phyloP scores from a whole-genome alignment of 2,888 invertebrate genomes.

The Halictus ligatus region DNA sequence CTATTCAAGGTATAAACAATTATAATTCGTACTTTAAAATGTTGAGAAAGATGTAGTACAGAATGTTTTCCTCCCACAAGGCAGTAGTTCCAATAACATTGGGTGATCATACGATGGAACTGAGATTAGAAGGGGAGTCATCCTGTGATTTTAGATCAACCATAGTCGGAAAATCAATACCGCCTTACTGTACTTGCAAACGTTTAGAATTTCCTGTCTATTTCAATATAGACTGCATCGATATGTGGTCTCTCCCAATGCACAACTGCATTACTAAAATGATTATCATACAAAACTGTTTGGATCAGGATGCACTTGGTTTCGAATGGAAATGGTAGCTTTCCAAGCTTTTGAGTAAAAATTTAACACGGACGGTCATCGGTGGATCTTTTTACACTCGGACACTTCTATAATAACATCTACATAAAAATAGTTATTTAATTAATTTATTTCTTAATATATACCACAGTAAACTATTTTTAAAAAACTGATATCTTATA shows the following conservation, averaged over 20 bases:
- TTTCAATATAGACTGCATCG: conserved; percentile 81
- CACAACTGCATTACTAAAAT: conserved; percentile 79
- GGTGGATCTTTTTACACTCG: too few relatives aligned
- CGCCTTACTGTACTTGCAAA: conserved; percentile 22
- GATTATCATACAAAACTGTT: conserved; percentile 83
- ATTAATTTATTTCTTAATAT: too few relatives aligned
- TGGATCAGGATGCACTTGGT: conserved; percentile 77
- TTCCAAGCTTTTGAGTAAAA: not conserved
- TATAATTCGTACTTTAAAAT: not conserved
- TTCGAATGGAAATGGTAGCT: conserved; percentile 82
- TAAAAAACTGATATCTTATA: too few relatives aligned
- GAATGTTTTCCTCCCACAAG: conserved; percentile 24
- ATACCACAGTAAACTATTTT: too few relatives aligned
- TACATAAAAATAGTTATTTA: too few relatives aligned
- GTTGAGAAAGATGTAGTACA: not conserved
- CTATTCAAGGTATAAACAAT: conserved; percentile 75
- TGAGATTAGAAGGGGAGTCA: conserved; percentile 52
- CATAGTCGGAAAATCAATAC: conserved; percentile 24
- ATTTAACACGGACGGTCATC: not conserved
- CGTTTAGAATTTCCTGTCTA: conserved; percentile 61
- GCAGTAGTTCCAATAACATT: conserved; percentile 48
- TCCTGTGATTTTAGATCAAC: conserved; percentile 23
- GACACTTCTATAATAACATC: too few relatives aligned
- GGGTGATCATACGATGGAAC: conserved; percentile 44
- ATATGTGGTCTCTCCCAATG: conserved; percentile 76